phyloP scores from a whole-genome alignment of 2,113 vertebrate genomes.

The Mystacornis crossleyi region DNA sequence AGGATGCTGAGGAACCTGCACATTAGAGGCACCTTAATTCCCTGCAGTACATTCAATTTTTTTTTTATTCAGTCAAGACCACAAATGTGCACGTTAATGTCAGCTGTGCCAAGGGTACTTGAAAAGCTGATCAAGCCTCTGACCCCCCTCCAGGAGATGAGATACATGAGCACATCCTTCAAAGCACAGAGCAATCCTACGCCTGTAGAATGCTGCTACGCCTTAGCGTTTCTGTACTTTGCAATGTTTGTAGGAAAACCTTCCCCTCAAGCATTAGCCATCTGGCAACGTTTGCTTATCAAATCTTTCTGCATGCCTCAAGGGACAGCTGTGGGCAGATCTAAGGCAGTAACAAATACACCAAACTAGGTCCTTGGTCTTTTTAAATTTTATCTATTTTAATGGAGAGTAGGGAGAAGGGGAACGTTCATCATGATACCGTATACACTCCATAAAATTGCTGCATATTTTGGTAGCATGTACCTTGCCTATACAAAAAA shows the following conservation, averaged over 20 bases:
- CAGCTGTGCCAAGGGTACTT: not conserved
- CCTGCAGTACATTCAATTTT: not conserved
- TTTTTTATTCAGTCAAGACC: not conserved
- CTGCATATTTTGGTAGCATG: not conserved
- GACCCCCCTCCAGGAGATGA: not conserved
- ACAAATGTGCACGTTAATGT: not conserved
- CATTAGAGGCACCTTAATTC: not conserved
- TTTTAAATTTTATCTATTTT: not conserved
- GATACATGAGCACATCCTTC: rapidly evolving
- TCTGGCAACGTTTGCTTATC: conserved; percentile 36
- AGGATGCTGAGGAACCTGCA: not conserved
- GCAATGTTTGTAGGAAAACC: not conserved
- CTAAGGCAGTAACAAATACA: conserved; percentile 2
- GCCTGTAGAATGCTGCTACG: not conserved
- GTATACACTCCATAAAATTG: not conserved
- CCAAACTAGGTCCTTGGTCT: not conserved
- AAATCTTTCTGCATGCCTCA: not conserved
- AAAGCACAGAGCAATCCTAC: not conserved
- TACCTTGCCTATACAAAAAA: not conserved
- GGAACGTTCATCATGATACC: not conserved
- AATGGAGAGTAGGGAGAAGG: not conserved
- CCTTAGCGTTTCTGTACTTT: not conserved
- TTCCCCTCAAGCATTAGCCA: conserved; percentile 6
- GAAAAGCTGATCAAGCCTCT: not conserved
- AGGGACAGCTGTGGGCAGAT: conserved; percentile 37